A percentile compares a stretch with the other conserved stretches of the same genome.
phyloP scores from a whole-genome alignment of 2,888 invertebrate genomes.

The Lobophora halterata region DNA sequence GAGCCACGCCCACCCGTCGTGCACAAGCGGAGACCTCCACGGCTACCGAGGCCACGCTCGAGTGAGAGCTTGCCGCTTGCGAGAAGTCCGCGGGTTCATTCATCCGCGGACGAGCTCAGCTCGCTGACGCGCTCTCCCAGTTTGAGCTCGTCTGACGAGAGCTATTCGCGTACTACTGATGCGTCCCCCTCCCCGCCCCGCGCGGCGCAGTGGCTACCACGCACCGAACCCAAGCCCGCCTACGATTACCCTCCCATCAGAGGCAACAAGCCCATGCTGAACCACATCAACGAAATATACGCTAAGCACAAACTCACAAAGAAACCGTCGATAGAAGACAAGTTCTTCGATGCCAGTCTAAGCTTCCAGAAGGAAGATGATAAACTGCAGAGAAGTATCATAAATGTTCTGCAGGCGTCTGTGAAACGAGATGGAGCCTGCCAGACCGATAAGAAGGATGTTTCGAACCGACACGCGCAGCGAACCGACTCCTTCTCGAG shows the following conservation, averaged over 20 bases:
- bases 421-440: slow-evolving; percentile 83
- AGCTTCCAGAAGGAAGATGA: slow-evolving; percentile 73
- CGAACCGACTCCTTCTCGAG: slow-evolving; percentile 78
- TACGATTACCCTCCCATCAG: slow-evolving; percentile 83
- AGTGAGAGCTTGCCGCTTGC: slow-evolving; percentile 84
- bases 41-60: slow-evolving; percentile 83
- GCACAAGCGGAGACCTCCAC: slow-evolving; percentile 65
- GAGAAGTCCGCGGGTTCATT: slow-evolving; percentile 83
- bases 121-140: slow-evolving; percentile 90
- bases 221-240: slow-evolving; percentile 77
- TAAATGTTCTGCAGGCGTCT: slow-evolving; percentile 77
- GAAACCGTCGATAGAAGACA: slow-evolving; percentile 66
- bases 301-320: slow-evolving; percentile 65
- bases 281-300: slow-evolving; percentile 65
- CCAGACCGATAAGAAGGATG: slow-evolving; percentile 84
- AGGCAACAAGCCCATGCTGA: slow-evolving; percentile 56
- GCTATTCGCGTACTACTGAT: slow-evolving; percentile 90
- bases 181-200: slow-evolving; percentile 83
- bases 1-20: slow-evolving; percentile 64
- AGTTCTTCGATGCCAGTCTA: slow-evolving; percentile 59
- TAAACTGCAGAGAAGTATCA: slow-evolving; percentile 72
- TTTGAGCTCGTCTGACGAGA: slow-evolving; percentile 92
- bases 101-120: slow-evolving; percentile 91
- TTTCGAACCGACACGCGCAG: slow-evolving; percentile 58
- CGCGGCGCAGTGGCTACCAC: slow-evolving; percentile 77